phyloP scores from a whole-genome alignment of 1,140 invertebrate species.

The Acyrthosiphon pisum region DNA sequence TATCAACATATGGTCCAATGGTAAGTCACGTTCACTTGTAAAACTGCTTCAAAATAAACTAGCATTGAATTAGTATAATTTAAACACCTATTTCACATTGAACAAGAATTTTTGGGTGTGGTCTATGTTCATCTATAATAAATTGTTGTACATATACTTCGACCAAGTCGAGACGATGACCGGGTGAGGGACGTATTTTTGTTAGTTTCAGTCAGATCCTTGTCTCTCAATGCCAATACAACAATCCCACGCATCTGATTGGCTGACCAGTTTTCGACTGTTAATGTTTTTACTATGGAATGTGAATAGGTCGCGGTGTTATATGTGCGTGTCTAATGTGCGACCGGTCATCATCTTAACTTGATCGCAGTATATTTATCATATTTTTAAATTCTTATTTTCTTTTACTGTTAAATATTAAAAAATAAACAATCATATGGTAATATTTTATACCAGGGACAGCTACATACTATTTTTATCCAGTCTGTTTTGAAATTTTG shows the following conservation, averaged over 20 bases:
- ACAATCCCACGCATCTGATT: too few species aligned
- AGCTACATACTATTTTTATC: too few species aligned
- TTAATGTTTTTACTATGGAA: too few species aligned
- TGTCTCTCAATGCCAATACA: too few species aligned
- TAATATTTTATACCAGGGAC: not conserved
- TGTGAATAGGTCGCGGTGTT: too few species aligned
- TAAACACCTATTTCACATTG: not conserved
- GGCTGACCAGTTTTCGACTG: too few species aligned
- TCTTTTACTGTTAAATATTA: not conserved
- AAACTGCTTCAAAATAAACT: conserved; percentile 27
- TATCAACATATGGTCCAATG: conserved; percentile 48
- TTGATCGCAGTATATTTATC: not conserved
- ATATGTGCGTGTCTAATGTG: too few species aligned
- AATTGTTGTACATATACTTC: not conserved
- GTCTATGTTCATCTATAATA: not conserved
- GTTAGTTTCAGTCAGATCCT: too few species aligned
- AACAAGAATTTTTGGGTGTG: not conserved
- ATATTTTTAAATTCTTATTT: not conserved
- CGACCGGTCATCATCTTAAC: too few species aligned
- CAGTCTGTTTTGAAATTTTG: not conserved
- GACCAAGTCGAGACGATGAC: too few species aligned
- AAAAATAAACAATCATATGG: not conserved
- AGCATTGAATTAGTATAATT: not conserved
- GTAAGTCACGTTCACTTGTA: conserved; percentile 46
- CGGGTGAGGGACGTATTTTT: too few species aligned